A percentile compares a stretch with the other conserved stretches of the same genome.
These are phyloP conservation scores for Rhynchonycteris naso DNA, from an alignment of 2,797 vertebrate species.

Conservation along the genomic window DNA sequence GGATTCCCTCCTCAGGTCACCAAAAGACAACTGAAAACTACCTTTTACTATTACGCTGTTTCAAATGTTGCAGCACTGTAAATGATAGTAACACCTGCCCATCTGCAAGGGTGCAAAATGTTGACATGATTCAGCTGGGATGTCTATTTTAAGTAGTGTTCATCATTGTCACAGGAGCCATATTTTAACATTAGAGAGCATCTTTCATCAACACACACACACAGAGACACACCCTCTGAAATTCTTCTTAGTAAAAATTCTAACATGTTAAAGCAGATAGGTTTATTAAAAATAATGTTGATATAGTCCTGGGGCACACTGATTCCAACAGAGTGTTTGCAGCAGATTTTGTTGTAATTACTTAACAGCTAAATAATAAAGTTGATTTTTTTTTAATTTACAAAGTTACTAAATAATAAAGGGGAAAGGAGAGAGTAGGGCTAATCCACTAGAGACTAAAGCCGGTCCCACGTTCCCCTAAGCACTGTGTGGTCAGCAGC, in stretches of 20 bases:
- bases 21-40: background rate
- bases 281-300: constrained; percentile 77
- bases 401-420: constrained; percentile 65
- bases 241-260: constrained; percentile 69
- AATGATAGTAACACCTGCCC: background rate
- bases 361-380: constrained; percentile 73
- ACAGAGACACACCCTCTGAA: background rate
- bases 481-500: constrained; percentile 65
- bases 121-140: background rate
- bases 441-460: constrained; percentile 62
- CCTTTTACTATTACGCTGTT: background rate
- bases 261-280: constrained; percentile 63
- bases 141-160: background rate
- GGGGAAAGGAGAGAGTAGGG: background rate
- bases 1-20: background rate
- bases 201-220: background rate
- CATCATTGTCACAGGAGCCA: background rate
- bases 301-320: constrained; percentile 77
- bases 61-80: background rate
- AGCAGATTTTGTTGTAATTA: constrained; percentile 74
- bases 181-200: constrained; percentile 32
- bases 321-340: constrained; percentile 79
- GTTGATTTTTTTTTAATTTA: constrained; percentile 52
- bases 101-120: background rate
- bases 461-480: constrained; percentile 55